Evolutionary conservation across 2,797 vertebrate species (phyloP), one percentile per base, ranked within the genome.

Genomic region (Cuniculus paca): DNA sequence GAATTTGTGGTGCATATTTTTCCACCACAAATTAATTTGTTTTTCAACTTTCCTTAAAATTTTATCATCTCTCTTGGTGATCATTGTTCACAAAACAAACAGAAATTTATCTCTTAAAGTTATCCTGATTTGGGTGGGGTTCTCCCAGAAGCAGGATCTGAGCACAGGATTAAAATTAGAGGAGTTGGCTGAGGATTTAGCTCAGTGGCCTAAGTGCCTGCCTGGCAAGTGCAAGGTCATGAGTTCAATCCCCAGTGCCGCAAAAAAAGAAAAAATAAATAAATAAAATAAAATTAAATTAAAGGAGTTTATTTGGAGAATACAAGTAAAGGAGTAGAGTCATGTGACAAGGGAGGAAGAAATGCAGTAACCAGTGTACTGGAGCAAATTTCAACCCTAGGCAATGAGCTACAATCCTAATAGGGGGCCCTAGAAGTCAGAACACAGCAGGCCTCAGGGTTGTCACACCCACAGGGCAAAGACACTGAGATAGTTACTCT

Each of bases 11-110:
- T 90, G 26, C 50, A 54, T 63, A 52, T 48, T 92, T 90, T 94
- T 48, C 75, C 10, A 45, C 31, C 7, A 68, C 50, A 70, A 78
- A 12, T 70, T 90, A 75, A 63, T 58, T 93, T 95, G 70, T 48
- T 83, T 97, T 95, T 61, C 50, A 92, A 3, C 45, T 92, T 88
- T 88, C 26, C 39, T 92, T 74, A 84, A 90, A 31, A 6, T 52
- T 94, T 92, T 82, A 56, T 84, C 63, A 63, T 92, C 50, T 84
- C 65, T 93, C 12, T 88, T 22, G 17, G 42, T 94, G 65, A 11
- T 45, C 36, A n/a, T 68, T 92, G 34, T 92, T 83, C 39, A 42
- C 14, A 94, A 88, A 85, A 26, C 58, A 93, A 95, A 54, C n/a
- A 72, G 61, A 93, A n/a, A 56, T 81, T 81, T 94, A 12, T 82